A percentile compares a stretch with the other conserved stretches of the same genome.
phyloP scores from a whole-genome alignment of 2,113 vertebrate species.

The Lepus timidus region DNA sequence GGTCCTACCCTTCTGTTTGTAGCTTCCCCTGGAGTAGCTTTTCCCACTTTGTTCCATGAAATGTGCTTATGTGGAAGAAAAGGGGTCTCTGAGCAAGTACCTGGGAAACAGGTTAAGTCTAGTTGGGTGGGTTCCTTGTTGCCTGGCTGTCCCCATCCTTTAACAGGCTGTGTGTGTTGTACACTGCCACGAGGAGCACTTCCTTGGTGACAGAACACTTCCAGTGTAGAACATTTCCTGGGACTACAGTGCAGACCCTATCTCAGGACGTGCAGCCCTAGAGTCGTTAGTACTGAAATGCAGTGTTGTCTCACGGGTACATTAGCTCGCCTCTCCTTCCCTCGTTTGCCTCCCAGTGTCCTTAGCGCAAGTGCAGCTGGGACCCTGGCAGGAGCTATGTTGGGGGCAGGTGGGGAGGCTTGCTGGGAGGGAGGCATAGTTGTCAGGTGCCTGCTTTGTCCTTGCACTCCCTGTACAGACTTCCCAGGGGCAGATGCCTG shows the following conservation, averaged over 20 bases:
- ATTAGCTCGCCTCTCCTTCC: not conserved
- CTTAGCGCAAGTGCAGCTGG: not conserved
- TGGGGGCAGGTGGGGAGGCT: not conserved
- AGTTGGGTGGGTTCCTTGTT: not conserved
- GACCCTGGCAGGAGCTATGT: not conserved
- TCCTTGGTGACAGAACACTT: not conserved
- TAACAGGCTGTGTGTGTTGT: not conserved
- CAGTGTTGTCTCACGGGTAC: not conserved
- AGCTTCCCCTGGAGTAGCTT: not conserved
- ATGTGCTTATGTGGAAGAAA: not conserved
- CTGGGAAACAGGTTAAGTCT: not conserved
- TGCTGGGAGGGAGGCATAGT: fast-evolving
- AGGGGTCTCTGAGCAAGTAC: not conserved
- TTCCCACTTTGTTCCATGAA: not conserved
- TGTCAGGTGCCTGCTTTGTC: not conserved
- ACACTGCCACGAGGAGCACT: not conserved
- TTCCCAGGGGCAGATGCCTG: not conserved
- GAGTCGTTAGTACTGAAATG: not conserved
- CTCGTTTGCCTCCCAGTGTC: not conserved
- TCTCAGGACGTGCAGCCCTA: not conserved
- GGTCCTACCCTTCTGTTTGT: not conserved
- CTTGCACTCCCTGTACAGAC: fast-evolving
- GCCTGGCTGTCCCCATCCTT: not conserved
- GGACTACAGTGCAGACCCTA: fast-evolving
- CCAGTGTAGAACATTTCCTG: not conserved